These are phyloP conservation scores for Marronus borbonicus DNA, from an alignment of 2,888 invertebrate genomes.

Conservation along the genomic window DNA sequence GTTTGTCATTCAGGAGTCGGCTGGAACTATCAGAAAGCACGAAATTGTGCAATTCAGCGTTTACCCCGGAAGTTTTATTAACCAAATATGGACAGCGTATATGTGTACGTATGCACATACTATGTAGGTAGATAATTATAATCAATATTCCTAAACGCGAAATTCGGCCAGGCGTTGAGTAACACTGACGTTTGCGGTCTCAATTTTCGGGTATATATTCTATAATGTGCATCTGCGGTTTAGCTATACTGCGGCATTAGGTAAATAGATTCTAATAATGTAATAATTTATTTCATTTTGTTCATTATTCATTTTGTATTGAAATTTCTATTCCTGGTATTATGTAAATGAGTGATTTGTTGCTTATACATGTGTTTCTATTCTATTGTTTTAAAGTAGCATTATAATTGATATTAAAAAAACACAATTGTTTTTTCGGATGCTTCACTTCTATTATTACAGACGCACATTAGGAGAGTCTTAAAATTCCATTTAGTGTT, in stretches of 20 bases:
- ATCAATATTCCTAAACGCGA: constrained; percentile 10
- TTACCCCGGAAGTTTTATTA: constrained; percentile 29
- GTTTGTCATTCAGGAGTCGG: neutral
- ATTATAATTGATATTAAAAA: too few species aligned
- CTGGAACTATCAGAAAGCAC: constrained; percentile 29
- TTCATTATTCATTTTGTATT: too few species aligned
- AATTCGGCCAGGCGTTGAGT: constrained; percentile 6
- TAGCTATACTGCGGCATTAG: neutral
- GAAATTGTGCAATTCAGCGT: constrained; percentile 22
- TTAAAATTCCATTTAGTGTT: too few species aligned
- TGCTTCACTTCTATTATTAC: too few species aligned
- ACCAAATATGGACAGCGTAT: constrained; percentile 17
- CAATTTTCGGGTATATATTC: constrained; percentile 9
- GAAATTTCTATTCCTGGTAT: too few species aligned
- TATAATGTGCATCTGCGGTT: constrained; percentile 15
- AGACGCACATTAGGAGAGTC: too few species aligned
- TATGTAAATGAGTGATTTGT: too few species aligned
- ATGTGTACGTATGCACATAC: neutral
- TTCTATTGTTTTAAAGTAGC: too few species aligned
- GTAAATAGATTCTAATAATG: neutral
- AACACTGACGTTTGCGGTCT: constrained; percentile 29
- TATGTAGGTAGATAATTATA: neutral
- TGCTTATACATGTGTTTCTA: too few species aligned
- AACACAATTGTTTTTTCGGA: too few species aligned
- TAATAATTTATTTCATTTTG: too few species aligned